A percentile compares a stretch with the other conserved stretches of the same genome.
These are phyloP conservation scores for Ochropleura leucogaster DNA, from an alignment of 2,888 invertebrate species.

Conservation along the genomic window DNA sequence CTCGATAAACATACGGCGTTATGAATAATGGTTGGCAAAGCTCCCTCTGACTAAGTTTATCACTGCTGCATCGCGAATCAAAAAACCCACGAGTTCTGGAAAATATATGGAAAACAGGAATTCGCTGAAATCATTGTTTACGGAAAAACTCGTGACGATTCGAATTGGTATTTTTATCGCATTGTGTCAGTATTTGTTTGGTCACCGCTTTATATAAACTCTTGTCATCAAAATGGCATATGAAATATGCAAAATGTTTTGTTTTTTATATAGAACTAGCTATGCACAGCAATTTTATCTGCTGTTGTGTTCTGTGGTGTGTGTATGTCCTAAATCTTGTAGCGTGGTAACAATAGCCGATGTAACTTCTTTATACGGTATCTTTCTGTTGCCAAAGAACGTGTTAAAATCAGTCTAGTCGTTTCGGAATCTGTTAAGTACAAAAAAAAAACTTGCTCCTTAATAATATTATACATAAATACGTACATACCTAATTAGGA, in stretches of 20 bases:
- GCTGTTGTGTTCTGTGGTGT: no score
- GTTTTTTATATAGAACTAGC: not conserved
- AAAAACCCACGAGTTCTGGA: slow-evolving; percentile 72
- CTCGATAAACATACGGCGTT: slow-evolving; percentile 79
- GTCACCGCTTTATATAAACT: slow-evolving; percentile 33
- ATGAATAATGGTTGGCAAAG: slow-evolving; percentile 86
- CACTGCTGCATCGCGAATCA: slow-evolving; percentile 62
- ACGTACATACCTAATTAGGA: not conserved
- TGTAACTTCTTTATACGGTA: no score
- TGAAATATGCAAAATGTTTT: slow-evolving; percentile 12
- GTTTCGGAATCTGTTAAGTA: no score
- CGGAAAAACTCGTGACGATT: slow-evolving; percentile 56
- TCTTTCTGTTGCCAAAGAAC: no score
- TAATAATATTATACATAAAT: not conserved
- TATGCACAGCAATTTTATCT: no score
- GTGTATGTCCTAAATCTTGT: no score
- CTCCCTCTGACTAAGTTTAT: slow-evolving; percentile 77
- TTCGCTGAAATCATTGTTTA: slow-evolving; percentile 69
- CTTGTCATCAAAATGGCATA: slow-evolving; percentile 20
- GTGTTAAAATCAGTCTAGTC: no score
- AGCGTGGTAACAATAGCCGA: no score
- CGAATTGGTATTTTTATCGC: slow-evolving; percentile 47
- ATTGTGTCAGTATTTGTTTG: slow-evolving; percentile 43
- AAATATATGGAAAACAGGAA: slow-evolving; percentile 62
- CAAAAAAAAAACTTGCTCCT: no score